phyloP scores from a whole-genome alignment of 2,797 vertebrate species.

The Pangasius krempfi region DNA sequence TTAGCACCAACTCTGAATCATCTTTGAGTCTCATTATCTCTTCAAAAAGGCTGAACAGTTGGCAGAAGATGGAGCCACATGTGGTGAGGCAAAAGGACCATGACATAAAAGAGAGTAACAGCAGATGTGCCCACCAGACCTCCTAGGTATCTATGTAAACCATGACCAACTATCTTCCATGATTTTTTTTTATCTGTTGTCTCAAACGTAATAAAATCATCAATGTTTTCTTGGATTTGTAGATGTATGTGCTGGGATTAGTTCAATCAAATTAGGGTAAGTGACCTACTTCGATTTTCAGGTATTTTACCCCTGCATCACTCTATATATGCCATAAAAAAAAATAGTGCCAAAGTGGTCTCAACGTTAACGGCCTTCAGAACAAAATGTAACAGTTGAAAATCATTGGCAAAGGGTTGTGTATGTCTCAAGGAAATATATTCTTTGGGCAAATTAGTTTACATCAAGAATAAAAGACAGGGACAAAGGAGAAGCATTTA shows the following conservation, averaged over 20 bases:
- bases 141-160: neutral
- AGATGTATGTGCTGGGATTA: neutral
- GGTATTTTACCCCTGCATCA: neutral
- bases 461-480: neutral
- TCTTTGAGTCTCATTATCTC: conserved; percentile 11
- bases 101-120: neutral
- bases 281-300: neutral
- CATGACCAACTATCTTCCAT: neutral
- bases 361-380: neutral
- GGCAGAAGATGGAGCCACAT: conserved; percentile 13
- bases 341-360: neutral
- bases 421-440: neutral
- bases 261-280: neutral
- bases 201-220: neutral
- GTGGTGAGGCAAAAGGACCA: conserved; percentile 14
- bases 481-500: neutral
- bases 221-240: neutral
- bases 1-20: neutral
- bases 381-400: neutral
- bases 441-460: neutral
- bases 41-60: conserved; percentile 15
- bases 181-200: neutral
- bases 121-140: conserved; percentile 10
- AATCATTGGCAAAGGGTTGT: neutral
- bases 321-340: neutral